Base-by-base conservation (phyloP, 2,113 vertebrate species). In the Fulmarus glacialis region DNA sequence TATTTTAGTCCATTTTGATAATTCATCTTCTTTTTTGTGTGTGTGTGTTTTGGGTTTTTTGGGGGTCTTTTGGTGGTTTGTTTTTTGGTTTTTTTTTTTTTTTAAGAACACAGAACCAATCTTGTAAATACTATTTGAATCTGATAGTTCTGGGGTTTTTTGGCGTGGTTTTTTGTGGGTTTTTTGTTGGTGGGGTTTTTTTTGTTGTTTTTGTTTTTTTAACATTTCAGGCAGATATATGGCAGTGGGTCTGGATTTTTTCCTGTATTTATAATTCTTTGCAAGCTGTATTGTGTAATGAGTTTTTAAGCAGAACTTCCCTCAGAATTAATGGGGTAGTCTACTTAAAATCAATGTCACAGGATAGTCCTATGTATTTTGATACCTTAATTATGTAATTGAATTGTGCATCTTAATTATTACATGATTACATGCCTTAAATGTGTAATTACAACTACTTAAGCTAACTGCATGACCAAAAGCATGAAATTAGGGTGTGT, bases 371-470 rank as follows among this genome's bases (percentile, higher is more conserved):
- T 78, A 62, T 56, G 6, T 89, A 95, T 96, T 95, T 97, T 70
- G 77, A 90, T 96, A 77, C 58, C 58, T 89, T 97, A 95, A 96
- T 97, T 96, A 92, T 71, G 55, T 93, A 97, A 96, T 87, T 96
- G 82, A 93, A 87, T 94, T 92, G 55, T 92, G 60, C 63, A 85
- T 97, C 84, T 96, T 95, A 93, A 94, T 96, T 95, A 93, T 94
- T 93, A 90, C 82, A 93, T 90, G 78, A 96, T 97, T 96, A 93
- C 59, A 84, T 87, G 66, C 59, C 68, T 91, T 82, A 95, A 97
- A 97, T 82, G 32, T 94, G 68, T 96, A 97, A 98, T 96, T 97
- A 67, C 66, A 72, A 60, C 79, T 93, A 87, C 60, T 97, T 97
- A 95, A 59, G 84, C 75, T 82, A 96, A 96, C 53, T 95, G 87